Evolutionary conservation across 2,113 vertebrate genomes (phyloP), one percentile per base, ranked within the genome.

Genomic region (Ceyx cyanopectus): DNA sequence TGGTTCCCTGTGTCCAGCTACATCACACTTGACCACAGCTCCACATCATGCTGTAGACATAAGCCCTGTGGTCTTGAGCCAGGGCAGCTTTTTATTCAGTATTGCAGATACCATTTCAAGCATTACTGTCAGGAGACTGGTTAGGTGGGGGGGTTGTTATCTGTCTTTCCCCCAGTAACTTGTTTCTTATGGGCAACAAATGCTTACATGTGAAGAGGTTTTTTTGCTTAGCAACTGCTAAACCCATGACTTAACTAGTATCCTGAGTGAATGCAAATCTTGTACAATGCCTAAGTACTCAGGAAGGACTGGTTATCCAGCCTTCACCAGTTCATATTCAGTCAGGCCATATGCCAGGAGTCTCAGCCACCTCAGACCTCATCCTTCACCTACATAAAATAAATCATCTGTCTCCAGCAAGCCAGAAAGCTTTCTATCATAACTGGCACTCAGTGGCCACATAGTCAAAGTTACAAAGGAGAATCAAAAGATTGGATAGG

Each of bases 11-110:
- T 51, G 20, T 65, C 17, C 40, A 62, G n/a, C 1, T 4, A 65
- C 54, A 18, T 30, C 58, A 40, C 72, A 6, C n/a, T 57, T 58
- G 24, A 53, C 69, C 65, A 24, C 53, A 72, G 63, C 27, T 70
- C 21, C n/a, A 48, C 0, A 0, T 26, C 63, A n/a, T 1, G 0
- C 30, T 20, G 6, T 14, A 46, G 54, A 66, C 24, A 2, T 8
- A 9, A 82, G 45, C 9, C 51, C 34, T 5, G 6, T 3, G 37
- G 62, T 34, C 58, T 62, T 48, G 29, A 74, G 65, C 45, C 45
- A 73, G 22, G 46, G n/a, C 41, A 68, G 57, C 20, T 61, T 74
- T 82, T 53, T 57, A 50, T 72, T 63, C 48, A 5, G 10, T 48
- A 43, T 12, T 57, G 63, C 50, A 65, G 74, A 22, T 32, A 68